Percentiles rank a stretch among this genome's conserved stretches.
Evolutionary conservation across 2,888 invertebrate genomes (phyloP).

Genomic region (Psylliodes chrysocephalus): DNA sequence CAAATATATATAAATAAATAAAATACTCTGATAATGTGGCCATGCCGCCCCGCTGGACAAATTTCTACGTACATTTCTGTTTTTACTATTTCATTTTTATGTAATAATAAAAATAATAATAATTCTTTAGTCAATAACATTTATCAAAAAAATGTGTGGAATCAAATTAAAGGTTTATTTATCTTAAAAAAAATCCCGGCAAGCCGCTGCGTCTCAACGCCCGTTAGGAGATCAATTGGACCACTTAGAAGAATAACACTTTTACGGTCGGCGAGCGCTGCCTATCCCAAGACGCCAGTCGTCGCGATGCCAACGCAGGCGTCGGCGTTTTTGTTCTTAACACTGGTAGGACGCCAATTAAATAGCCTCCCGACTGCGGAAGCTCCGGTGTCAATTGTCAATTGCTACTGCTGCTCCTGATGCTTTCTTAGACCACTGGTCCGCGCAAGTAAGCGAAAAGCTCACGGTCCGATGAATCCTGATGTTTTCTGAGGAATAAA

Average conservation of each 20-base stretch:
- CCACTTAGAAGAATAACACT: constrained; percentile 35
- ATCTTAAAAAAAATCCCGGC: background rate
- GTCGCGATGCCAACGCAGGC: background rate
- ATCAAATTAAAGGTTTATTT: too few species aligned
- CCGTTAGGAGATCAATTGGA: constrained; percentile 30
- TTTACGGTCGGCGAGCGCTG: constrained; percentile 21
- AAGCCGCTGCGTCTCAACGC: background rate
- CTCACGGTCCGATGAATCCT: background rate
- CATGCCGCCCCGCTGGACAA: too few species aligned
- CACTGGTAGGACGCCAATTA: background rate
- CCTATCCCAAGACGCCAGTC: constrained; percentile 7
- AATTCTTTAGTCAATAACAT: too few species aligned
- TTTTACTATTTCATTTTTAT: too few species aligned
- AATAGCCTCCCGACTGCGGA: constrained; percentile 3
- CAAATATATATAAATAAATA: too few species aligned
- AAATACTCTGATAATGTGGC: too few species aligned
- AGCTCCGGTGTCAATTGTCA: background rate
- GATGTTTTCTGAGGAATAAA: background rate
- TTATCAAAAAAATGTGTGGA: too few species aligned
- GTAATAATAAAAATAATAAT: too few species aligned
- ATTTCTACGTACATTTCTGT: too few species aligned
- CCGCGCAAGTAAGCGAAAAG: background rate
- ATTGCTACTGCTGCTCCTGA: too few species aligned
- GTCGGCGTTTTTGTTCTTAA: background rate
- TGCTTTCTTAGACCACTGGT: background rate